A percentile compares a stretch with the other conserved stretches of the same genome.
These are phyloP conservation scores for Hephaestus fuliginosus DNA, from an alignment of 2,797 vertebrate species.

Conservation along the genomic window DNA sequence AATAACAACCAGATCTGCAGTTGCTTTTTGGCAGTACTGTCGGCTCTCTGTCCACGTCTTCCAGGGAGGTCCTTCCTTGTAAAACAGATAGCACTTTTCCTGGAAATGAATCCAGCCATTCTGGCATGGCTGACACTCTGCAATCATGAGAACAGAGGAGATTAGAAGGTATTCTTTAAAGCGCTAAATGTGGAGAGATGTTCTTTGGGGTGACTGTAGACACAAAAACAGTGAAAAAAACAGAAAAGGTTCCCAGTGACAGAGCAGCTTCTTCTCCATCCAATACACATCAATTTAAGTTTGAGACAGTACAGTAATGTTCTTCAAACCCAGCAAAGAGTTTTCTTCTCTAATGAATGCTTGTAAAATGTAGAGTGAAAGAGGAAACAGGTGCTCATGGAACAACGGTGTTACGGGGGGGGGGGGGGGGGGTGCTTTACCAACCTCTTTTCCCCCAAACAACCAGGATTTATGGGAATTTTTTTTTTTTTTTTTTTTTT, in stretches of 20 bases:
- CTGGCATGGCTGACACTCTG: constrained; percentile 65
- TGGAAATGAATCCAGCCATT: constrained; percentile 63
- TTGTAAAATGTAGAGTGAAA: too few relatives aligned
- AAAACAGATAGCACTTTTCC: constrained; percentile 74
- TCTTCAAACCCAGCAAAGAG: too few relatives aligned
- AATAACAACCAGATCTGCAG: constrained; percentile 63
- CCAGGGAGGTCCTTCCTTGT: rapidly evolving
- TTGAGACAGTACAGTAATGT: background rate
- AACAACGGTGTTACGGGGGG: too few relatives aligned
- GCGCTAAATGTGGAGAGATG: background rate
- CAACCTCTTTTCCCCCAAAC: too few relatives aligned
- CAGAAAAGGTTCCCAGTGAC: too few relatives aligned
- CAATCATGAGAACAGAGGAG: background rate
- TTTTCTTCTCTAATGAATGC: too few relatives aligned
- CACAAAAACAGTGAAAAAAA: background rate
- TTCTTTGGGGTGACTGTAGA: too few relatives aligned
- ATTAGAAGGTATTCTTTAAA: background rate
- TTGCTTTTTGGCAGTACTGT: rapidly evolving
- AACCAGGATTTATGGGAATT: too few relatives aligned
- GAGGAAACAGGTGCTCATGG: too few relatives aligned
- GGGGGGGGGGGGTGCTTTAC: too few relatives aligned
- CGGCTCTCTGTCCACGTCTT: rapidly evolving
- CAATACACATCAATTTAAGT: background rate
- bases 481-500: too few relatives aligned
- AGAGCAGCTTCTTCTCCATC: too few relatives aligned